Conservation (phyloP, 1,140 invertebrate species). For the Pristionchus pacificus region DNA sequence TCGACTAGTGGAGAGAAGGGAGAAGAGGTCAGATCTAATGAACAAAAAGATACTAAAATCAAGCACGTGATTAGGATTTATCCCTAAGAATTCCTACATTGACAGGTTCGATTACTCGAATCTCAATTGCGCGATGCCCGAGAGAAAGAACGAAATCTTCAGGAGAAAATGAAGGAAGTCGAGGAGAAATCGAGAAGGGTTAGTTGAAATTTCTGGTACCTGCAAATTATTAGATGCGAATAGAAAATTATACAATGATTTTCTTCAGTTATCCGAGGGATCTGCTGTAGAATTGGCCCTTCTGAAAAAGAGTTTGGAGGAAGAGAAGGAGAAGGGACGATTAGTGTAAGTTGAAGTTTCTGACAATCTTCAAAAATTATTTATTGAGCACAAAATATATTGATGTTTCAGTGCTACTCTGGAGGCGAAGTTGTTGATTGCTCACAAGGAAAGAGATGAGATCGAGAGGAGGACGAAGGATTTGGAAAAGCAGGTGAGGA, state of each 20-base stretch:
- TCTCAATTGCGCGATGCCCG: neutral
- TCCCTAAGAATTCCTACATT: neutral
- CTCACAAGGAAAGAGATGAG: constrained; percentile 12
- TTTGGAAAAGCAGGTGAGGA: constrained; percentile 8
- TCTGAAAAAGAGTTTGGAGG: neutral
- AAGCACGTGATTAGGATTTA: neutral
- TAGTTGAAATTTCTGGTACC: too few species aligned
- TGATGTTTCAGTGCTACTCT: neutral
- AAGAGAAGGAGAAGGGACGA: neutral
- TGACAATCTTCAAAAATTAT: too few species aligned
- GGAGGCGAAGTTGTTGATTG: neutral
- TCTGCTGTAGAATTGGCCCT: neutral
- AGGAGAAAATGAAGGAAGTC: neutral
- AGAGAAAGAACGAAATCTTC: neutral
- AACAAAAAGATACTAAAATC: too few species aligned
- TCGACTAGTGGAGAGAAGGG: neutral
- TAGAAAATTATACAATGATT: neutral
- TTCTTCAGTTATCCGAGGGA: neutral
- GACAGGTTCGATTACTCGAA: neutral
- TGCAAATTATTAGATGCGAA: too few species aligned
- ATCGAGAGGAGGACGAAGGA: constrained; percentile 1
- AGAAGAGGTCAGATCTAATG: neutral
- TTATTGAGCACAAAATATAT: too few species aligned
- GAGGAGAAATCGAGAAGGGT: neutral
- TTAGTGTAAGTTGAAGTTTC: neutral